phyloP scores from a whole-genome alignment of 2,888 invertebrate genomes.

The Flabesymbios commensalis region DNA sequence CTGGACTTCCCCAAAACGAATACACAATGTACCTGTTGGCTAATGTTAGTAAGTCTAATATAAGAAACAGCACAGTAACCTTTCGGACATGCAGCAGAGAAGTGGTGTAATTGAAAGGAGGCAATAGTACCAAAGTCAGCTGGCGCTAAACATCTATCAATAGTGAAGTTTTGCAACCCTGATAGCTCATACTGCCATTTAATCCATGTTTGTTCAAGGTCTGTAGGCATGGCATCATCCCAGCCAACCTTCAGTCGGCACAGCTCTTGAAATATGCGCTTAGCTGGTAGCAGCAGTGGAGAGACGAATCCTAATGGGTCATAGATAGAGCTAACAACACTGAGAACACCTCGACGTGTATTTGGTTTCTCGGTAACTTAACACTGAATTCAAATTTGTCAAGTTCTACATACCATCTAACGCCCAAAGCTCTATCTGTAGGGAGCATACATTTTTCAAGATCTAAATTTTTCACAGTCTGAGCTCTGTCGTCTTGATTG shows the following conservation, averaged over 20 bases:
- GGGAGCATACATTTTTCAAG: not conserved
- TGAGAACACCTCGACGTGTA: not conserved
- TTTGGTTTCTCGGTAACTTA: not conserved
- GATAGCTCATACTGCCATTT: not conserved
- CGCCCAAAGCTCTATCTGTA: slow-evolving; percentile 15
- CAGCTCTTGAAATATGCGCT: slow-evolving; percentile 1
- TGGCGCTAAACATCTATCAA: not conserved
- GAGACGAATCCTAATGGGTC: slow-evolving; percentile 3
- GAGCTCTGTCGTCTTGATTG: not conserved
- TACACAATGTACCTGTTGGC: not conserved
- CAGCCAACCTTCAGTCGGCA: not conserved
- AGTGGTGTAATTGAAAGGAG: not conserved
- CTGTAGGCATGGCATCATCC: not conserved
- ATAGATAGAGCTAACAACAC: not conserved
- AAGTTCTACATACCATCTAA: slow-evolving; percentile 2
- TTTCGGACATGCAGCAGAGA: not conserved
- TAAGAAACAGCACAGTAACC: not conserved
- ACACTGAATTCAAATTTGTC: not conserved
- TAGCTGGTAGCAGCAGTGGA: not conserved
- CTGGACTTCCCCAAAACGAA: not conserved
- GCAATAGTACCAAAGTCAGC: not conserved
- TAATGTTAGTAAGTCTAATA: not conserved
- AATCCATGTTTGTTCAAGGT: not conserved
- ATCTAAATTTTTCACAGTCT: not conserved
- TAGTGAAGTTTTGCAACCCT: not conserved